These are phyloP conservation scores for Drosophila tristis DNA, from an alignment of 1,140 invertebrate species.

Conservation along the genomic window DNA sequence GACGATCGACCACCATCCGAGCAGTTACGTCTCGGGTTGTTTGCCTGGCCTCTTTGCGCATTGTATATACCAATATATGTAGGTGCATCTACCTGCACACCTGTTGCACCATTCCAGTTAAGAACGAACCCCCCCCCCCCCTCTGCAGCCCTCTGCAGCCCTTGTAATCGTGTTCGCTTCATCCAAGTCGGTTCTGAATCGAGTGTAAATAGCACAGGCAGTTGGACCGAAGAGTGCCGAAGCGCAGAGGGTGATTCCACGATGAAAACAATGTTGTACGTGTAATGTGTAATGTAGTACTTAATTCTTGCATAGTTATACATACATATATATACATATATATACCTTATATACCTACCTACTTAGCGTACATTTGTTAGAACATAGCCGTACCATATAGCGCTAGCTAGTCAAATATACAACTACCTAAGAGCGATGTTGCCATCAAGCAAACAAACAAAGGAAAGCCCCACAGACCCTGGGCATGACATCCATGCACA, in stretches of 20 bases:
- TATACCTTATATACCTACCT: background rate
- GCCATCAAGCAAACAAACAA: background rate
- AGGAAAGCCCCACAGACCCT: background rate
- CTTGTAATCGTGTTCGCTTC: constrained; percentile 15
- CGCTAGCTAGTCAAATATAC: constrained; percentile 45
- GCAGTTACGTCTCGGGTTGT: too few relatives aligned
- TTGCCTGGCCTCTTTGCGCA: too few relatives aligned
- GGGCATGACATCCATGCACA: too few relatives aligned
- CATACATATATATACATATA: constrained; percentile 16
- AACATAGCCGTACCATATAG: constrained; percentile 21
- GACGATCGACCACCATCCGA: too few relatives aligned
- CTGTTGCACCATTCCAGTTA: background rate
- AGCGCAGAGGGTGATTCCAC: constrained; percentile 15
- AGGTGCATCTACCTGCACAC: background rate
- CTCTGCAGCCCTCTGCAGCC: too few relatives aligned
- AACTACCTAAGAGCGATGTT: background rate
- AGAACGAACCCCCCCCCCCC: background rate
- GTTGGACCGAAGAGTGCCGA: constrained; percentile 5
- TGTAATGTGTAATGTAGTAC: constrained; percentile 23
- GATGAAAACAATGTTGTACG: constrained; percentile 6
- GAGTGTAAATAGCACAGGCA: constrained; percentile 53
- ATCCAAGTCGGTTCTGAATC: constrained; percentile 44
- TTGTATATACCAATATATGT: constrained; percentile 20
- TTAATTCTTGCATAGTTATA: constrained; percentile 18
- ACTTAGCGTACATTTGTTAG: constrained; percentile 41